phyloP scores from a whole-genome alignment of 2,797 vertebrate genomes.

The Euthynnus affinis region DNA sequence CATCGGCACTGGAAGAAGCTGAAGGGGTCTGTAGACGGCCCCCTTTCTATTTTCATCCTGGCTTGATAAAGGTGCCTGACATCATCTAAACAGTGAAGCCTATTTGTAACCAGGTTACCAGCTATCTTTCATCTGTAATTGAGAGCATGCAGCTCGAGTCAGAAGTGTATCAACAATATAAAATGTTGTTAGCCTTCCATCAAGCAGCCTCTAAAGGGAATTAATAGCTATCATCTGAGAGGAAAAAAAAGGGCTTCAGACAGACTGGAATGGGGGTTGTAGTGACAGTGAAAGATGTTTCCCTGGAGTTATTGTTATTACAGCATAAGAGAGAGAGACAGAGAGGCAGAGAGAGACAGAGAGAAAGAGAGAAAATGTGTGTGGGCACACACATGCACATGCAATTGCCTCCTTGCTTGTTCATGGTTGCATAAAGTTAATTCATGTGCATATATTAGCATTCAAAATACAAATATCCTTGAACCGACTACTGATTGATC shows the following conservation, averaged over 20 bases:
- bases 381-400: constrained; percentile 14
- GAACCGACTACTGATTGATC: constrained; percentile 21
- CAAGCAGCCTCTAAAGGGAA: constrained; percentile 84
- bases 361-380: constrained; percentile 22
- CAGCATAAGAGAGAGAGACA: constrained; percentile 36
- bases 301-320: constrained; percentile 79
- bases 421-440: neutral
- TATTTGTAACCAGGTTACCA: constrained; percentile 88
- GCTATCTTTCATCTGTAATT: constrained; percentile 86
- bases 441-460: constrained; percentile 12
- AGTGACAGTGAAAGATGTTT: constrained; percentile 81
- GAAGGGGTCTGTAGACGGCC: constrained; percentile 52
- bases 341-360: constrained; percentile 6
- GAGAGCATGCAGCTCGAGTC: constrained; percentile 84
- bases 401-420: constrained; percentile 1
- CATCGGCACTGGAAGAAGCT: constrained; percentile 48
- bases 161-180: constrained; percentile 87
- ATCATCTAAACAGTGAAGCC: constrained; percentile 83
- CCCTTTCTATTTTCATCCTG: constrained; percentile 75
- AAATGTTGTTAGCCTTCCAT: constrained; percentile 88
- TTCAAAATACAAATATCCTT: constrained; percentile 20
- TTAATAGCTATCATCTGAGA: constrained; percentile 86
- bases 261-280: constrained; percentile 71
- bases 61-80: constrained; percentile 86
- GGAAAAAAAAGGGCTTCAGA: constrained; percentile 65